These are phyloP conservation scores for Melanostoma mellinum DNA, from an alignment of 2,888 invertebrate species.

Conservation along the genomic window DNA sequence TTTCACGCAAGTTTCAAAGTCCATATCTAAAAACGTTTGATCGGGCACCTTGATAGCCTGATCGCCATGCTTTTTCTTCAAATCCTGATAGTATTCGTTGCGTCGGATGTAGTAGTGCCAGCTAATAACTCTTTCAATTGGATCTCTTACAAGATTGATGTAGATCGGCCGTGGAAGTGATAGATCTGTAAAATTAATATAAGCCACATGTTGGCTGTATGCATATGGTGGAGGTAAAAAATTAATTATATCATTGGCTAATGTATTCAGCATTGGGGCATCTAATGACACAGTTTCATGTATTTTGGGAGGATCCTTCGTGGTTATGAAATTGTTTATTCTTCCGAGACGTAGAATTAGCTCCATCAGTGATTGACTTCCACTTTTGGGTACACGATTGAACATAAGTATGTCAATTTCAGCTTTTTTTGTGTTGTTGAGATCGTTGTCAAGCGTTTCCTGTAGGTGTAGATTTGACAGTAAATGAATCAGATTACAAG, in stretches of 20 bases:
- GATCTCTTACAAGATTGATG: constrained; percentile 94
- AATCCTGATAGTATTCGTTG: constrained; percentile 91
- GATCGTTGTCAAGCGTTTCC: constrained; percentile 9
- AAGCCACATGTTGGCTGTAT: constrained; percentile 94
- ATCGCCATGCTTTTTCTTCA: constrained; percentile 85
- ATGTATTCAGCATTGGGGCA: constrained; percentile 88
- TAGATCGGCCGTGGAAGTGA: constrained; percentile 92
- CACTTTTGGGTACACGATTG: constrained; percentile 95
- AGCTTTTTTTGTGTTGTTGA: constrained; percentile 79
- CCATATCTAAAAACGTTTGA: constrained; percentile 90
- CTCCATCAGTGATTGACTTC: constrained; percentile 94
- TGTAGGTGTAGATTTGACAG: constrained; percentile 1
- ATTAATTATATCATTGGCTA: constrained; percentile 87
- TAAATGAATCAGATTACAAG: too few relatives aligned
- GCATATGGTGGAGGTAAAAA: constrained; percentile 89
- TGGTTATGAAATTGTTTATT: constrained; percentile 77
- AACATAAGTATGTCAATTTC: constrained; percentile 90
- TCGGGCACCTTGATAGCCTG: constrained; percentile 75
- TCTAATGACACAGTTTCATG: constrained; percentile 91
- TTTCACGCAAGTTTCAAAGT: constrained; percentile 92
- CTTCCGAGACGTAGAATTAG: constrained; percentile 86
- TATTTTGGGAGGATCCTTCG: constrained; percentile 90
- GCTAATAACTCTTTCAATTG: constrained; percentile 93
- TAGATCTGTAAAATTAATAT: constrained; percentile 92
- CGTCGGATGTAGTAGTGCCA: constrained; percentile 96